Base-by-base conservation (phyloP, 2,113 vertebrate species). In the Craseonycteris thonglongyai region DNA sequence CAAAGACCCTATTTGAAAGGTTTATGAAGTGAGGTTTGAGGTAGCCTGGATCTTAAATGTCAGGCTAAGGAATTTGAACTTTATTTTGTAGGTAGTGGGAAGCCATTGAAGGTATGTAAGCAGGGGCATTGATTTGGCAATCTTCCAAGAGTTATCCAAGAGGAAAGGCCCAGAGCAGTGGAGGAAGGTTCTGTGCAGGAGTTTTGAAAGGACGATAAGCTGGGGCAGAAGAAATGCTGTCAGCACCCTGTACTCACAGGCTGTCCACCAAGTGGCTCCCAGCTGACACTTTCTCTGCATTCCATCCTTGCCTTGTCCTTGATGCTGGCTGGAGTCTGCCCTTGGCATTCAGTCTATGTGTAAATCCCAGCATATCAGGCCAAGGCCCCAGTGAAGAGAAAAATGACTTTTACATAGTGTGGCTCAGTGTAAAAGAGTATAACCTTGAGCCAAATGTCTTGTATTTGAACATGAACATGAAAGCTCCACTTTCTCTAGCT, bases 321-420 rank as follows among this genome's bases (percentile, higher is more conserved):
- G 95, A 58, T 24, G 65, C 69, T 3, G 9, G 83, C 92, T 75
- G 87, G 78, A 88, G 84, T 59, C 74, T 91, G 89, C 65, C 79
- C 92, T 96, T 96, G 96, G 71, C 96, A 90, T 95, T 92, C 66
- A 13, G 49, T 80, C 38, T 74, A 47, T 90, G 58, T 49, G 72
- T 87, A 91, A 86, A 95, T 93, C 76, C 90, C 75, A 91, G 69
- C 18, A 4, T 38, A 56, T 87, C 75, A 80, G 75, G 63, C 75
- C 63, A 91, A 94, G 90, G 93, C 79, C 26, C 74, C 47, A 33
- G 0, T 30, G 56, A 91, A 93, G 45, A 81, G 47, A 85, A 58
- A 93, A 89, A 86, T 49, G 33, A 63, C 26, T 90, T 72, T 59
- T 87, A 68, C 69, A 1, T 0, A 1, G 15, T 7, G 1, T 13